Conservation (phyloP, 2,113 vertebrate species). For the Thalassoma bifasciatum region DNA sequence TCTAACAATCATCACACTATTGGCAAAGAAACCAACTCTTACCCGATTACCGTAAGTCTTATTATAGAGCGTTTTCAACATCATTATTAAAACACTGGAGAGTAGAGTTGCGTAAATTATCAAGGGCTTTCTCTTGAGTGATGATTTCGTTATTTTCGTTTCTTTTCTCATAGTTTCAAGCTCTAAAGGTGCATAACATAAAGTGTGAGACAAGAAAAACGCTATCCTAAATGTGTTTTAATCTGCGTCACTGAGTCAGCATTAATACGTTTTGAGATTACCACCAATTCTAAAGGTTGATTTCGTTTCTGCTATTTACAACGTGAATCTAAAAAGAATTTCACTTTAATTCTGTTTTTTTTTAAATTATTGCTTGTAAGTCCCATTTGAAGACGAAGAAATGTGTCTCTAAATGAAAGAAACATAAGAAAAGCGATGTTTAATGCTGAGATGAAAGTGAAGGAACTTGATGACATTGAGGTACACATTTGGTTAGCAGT, state of each 20-base stretch:
- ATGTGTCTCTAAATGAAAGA: too few species aligned
- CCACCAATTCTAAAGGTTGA: not conserved
- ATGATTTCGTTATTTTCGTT: slow-evolving; percentile 8
- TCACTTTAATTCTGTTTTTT: too few species aligned
- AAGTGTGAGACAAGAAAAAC: not conserved
- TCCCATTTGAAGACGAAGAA: too few species aligned
- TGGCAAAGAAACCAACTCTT: not conserved
- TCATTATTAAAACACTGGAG: not conserved
- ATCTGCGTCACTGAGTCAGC: not conserved
- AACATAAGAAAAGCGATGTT: too few species aligned
- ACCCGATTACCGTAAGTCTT: not conserved
- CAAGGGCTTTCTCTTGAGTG: not conserved
- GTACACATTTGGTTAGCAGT: too few species aligned
- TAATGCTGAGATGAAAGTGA: too few species aligned
- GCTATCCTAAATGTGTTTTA: not conserved
- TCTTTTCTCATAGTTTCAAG: not conserved
- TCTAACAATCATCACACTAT: not conserved
- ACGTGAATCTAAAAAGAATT: too few species aligned
- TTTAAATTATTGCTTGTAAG: too few species aligned
- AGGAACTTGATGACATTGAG: too few species aligned
- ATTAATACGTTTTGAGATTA: not conserved
- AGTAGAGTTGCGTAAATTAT: too few species aligned
- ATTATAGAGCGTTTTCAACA: not conserved
- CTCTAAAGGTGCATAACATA: not conserved
- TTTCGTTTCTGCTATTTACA: not conserved